Conservation (phyloP, 1,140 invertebrate species). For the Zaprionus taronus region DNA sequence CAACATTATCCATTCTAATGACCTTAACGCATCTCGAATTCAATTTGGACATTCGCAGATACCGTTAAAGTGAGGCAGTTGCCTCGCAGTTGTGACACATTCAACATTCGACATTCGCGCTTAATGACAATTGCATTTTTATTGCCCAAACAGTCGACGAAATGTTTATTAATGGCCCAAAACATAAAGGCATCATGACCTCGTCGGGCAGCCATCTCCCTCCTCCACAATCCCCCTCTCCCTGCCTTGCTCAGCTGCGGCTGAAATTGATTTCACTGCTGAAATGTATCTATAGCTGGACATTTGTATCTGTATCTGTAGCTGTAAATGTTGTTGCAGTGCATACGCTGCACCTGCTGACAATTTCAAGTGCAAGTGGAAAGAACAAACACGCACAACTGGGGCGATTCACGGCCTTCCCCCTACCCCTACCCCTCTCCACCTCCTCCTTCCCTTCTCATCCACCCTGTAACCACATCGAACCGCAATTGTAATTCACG, state of each 20-base stretch:
- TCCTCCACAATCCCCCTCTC: not conserved
- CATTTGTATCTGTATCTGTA: conserved; percentile 40
- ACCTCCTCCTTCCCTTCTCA: conserved; percentile 4
- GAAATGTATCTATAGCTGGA: conserved; percentile 43
- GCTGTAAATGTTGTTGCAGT: conserved; percentile 68
- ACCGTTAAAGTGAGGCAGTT: conserved; percentile 8
- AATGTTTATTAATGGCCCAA: conserved; percentile 79
- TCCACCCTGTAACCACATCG: conserved; percentile 37
- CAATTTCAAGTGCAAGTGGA: conserved; percentile 82
- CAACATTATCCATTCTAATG: conserved; percentile 28
- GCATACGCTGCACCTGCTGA: conserved; percentile 82
- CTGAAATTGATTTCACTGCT: conserved; percentile 70
- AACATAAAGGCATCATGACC: conserved; percentile 66
- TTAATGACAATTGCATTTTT: conserved; percentile 83
- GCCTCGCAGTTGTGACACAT: conserved; percentile 54
- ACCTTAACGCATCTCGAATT: conserved; percentile 23
- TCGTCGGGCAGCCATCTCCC: not conserved
- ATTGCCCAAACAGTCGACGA: conserved; percentile 78
- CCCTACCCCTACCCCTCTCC: not conserved
- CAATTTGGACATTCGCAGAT: conserved; percentile 34
- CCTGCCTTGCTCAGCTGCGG: conserved; percentile 50
- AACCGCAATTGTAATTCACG: conserved; percentile 83
- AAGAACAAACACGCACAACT: conserved; percentile 76
- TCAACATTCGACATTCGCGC: conserved; percentile 36
- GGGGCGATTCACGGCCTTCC: conserved; percentile 50